These are phyloP conservation scores for Balaeniceps rex DNA, from an alignment of 2,113 vertebrate genomes.

Conservation along the genomic window DNA sequence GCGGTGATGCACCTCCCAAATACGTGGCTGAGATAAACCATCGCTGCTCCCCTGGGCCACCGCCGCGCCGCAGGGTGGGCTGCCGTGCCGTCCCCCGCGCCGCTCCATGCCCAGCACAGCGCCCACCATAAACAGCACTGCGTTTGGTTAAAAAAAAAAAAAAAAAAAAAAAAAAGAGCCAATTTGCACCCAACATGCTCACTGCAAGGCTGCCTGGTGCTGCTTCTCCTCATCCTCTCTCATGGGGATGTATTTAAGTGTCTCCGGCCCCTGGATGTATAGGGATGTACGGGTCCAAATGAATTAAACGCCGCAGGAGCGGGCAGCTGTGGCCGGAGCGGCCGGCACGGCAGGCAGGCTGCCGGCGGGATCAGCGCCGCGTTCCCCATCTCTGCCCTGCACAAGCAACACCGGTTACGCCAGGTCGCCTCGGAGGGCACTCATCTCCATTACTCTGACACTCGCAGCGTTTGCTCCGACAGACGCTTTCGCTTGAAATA, in stretches of 20 bases:
- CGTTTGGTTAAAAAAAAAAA: background rate
- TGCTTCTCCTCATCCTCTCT: background rate
- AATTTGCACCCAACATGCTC: background rate
- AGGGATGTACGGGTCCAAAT: too few relatives aligned
- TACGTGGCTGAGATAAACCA: background rate
- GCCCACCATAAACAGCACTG: background rate
- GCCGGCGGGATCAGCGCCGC: background rate
- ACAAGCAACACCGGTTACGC: background rate
- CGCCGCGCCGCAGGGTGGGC: background rate
- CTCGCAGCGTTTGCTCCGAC: background rate
- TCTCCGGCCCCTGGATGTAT: accelerated
- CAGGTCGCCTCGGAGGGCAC: background rate
- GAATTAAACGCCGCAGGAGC: background rate
- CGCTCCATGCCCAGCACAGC: background rate
- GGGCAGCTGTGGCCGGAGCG: background rate
- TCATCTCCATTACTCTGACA: background rate
- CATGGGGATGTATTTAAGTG: background rate
- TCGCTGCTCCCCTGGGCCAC: background rate
- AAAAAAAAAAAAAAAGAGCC: too few relatives aligned
- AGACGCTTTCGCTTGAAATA: background rate
- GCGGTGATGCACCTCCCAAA: background rate
- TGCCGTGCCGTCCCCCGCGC: background rate
- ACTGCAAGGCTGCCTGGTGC: background rate
- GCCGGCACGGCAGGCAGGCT: too few relatives aligned
- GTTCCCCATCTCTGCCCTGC: background rate